These are phyloP conservation scores for Lepas anatifera DNA, from an alignment of 2,888 invertebrate genomes.

Conservation along the genomic window DNA sequence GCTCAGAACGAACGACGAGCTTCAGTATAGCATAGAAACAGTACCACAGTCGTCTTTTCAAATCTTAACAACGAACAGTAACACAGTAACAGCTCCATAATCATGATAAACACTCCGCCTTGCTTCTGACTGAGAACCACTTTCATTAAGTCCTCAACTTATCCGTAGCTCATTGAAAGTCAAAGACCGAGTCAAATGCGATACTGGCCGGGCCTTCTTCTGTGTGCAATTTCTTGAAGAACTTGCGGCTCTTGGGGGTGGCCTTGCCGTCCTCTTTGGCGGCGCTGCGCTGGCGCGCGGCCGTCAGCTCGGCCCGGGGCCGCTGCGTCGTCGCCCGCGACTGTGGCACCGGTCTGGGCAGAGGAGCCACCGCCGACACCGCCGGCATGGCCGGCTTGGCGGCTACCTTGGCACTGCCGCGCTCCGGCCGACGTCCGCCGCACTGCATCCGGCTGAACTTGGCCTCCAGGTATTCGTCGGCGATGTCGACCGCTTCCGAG, in stretches of 20 bases:
- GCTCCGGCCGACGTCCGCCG: not conserved
- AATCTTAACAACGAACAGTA: no score
- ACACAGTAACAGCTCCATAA: no score
- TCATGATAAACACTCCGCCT: no score
- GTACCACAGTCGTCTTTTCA: no score
- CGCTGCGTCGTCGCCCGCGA: not conserved
- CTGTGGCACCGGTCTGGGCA: not conserved
- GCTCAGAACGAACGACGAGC: no score
- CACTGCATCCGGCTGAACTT: not conserved
- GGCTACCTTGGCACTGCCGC: not conserved
- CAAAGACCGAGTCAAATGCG: not conserved
- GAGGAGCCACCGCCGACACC: slow-evolving; percentile 5
- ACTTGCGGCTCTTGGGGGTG: not conserved
- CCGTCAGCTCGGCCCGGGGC: not conserved
- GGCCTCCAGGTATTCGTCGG: not conserved
- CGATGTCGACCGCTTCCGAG: not conserved
- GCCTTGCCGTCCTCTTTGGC: not conserved
- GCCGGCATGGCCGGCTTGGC: not conserved
- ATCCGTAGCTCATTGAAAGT: not conserved
- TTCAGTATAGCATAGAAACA: no score
- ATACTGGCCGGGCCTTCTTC: not conserved
- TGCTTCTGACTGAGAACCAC: no score
- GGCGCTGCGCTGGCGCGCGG: not conserved
- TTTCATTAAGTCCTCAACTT: no score
- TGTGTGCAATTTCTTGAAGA: not conserved